A percentile compares a stretch with the other conserved stretches of the same genome.
These are phyloP conservation scores for Egretta garzetta DNA, from an alignment of 2,113 vertebrate species.

Conservation along the genomic window DNA sequence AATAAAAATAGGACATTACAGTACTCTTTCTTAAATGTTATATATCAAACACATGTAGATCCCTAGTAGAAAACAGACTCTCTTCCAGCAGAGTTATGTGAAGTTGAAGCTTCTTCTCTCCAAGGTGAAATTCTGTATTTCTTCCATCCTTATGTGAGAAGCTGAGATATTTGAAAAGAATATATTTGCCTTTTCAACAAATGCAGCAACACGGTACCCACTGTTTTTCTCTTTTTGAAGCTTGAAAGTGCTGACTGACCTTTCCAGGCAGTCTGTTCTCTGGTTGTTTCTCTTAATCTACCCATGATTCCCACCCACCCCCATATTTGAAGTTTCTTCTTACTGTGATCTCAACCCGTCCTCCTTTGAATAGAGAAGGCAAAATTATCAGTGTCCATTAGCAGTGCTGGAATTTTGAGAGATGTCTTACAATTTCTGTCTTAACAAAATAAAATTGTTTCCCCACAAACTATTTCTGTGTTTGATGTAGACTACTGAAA, in stretches of 20 bases:
- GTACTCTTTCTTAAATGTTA: not conserved
- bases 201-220: not conserved
- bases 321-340: not conserved
- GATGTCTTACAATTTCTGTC: not conserved
- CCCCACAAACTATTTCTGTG: not conserved
- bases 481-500: not conserved
- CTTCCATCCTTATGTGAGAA: not conserved
- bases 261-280: not conserved
- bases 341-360: not conserved
- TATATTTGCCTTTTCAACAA: not conserved
- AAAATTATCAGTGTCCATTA: not conserved
- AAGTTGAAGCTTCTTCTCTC: not conserved
- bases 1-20: not conserved
- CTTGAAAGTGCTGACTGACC: not conserved
- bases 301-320: accelerated
- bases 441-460: not conserved
- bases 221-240: not conserved
- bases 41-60: not conserved
- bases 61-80: not conserved
- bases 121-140: not conserved
- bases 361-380: not conserved
- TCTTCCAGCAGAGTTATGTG: not conserved
- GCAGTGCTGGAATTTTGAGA: not conserved
- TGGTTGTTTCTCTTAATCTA: not conserved
- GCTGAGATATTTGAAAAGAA: not conserved